These are phyloP conservation scores for Parotocinclus haroldoi DNA, from an alignment of 2,797 vertebrate species.

Conservation along the genomic window DNA sequence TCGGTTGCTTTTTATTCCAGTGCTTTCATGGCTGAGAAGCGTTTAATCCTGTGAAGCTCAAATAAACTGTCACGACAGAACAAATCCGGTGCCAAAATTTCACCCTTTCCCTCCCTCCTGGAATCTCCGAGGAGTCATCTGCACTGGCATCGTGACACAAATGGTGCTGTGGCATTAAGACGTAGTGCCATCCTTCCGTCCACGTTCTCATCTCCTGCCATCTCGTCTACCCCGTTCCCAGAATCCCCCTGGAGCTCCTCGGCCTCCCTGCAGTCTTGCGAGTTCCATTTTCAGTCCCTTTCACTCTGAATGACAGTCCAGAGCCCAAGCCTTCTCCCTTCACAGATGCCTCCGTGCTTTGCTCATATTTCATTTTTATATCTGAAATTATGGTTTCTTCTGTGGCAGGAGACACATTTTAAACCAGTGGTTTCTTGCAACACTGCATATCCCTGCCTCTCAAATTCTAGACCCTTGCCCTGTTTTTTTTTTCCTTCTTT, in stretches of 20 bases:
- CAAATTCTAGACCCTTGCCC: not conserved
- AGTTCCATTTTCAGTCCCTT: constrained; percentile 15
- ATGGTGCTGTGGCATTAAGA: constrained; percentile 14
- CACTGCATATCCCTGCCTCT: not conserved
- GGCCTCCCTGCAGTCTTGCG: constrained; percentile 6
- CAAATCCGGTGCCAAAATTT: constrained; percentile 7
- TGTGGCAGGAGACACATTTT: not conserved
- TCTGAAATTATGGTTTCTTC: not conserved
- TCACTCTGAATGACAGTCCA: not conserved
- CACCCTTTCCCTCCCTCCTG: too few species aligned
- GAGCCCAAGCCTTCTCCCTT: too few species aligned
- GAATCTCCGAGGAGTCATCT: constrained; percentile 5
- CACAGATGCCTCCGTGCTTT: not conserved
- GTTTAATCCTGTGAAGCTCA: constrained; percentile 15
- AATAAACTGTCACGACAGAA: constrained; percentile 6
- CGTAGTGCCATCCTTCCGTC: constrained; percentile 13
- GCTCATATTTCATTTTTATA: not conserved
- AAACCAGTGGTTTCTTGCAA: not conserved
- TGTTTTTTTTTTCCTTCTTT: not conserved
- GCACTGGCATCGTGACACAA: constrained; percentile 26
- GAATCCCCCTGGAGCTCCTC: constrained; percentile 26
- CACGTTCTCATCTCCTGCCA: constrained; percentile 40
- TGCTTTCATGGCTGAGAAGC: not conserved
- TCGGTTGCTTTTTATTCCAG: too few species aligned
- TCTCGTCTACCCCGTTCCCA: constrained; percentile 16